Conservation (phyloP, 1,140 invertebrate genomes). For the Trachymyrmex septentrionalis region DNA sequence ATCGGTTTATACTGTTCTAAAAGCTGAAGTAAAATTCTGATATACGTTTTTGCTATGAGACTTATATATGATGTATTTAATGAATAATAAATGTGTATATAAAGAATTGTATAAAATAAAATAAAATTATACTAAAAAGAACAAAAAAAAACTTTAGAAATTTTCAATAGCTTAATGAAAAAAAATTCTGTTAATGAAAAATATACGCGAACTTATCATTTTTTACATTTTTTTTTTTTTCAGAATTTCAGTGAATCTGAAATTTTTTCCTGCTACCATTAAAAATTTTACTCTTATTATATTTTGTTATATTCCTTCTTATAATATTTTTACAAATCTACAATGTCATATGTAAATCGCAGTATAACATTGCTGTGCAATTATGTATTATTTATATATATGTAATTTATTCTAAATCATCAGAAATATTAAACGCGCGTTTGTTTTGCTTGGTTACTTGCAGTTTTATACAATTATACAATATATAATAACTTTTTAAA, state of each 20-base stretch:
- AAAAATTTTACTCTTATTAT: background rate
- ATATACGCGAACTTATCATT: background rate
- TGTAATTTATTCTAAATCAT: background rate
- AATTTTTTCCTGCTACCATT: background rate
- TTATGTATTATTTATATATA: background rate
- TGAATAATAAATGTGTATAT: background rate
- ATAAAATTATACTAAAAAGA: background rate
- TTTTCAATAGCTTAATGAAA: background rate
- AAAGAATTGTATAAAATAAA: background rate
- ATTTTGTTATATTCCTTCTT: background rate
- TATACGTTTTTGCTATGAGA: background rate
- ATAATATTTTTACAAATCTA: slow-evolving; percentile 17
- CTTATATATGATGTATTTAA: background rate
- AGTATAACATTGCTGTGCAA: background rate
- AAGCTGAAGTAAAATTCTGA: background rate
- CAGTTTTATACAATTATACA: background rate
- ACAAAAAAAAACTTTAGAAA: background rate
- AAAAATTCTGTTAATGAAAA: background rate
- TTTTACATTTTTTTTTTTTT: slow-evolving; percentile 3
- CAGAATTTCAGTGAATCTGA: background rate
- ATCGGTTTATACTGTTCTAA: slow-evolving; percentile 5
- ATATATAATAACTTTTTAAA: background rate
- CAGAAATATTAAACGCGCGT: background rate
- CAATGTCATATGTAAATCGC: background rate
- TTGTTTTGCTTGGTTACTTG: background rate